Percentiles rank a stretch among this genome's conserved stretches.
phyloP scores from a whole-genome alignment of 2,113 vertebrate species.

The Meriones unguiculatus region DNA sequence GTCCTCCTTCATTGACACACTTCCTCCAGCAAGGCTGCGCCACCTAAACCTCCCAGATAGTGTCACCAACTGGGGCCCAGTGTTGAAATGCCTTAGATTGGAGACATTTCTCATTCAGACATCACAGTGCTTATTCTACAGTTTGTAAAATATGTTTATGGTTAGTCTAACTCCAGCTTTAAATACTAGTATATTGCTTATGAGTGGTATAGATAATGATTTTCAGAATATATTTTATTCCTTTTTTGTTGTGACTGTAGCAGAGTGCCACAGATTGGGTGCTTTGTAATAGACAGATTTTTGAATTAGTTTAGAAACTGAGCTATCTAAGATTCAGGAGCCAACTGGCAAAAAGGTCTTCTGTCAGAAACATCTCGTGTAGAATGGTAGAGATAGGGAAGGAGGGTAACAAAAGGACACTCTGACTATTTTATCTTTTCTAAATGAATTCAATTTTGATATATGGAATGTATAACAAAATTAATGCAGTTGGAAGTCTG shows the following conservation, averaged over 20 bases:
- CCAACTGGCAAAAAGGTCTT: neutral
- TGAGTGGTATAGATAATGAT: neutral
- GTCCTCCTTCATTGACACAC: neutral
- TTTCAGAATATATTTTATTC: neutral
- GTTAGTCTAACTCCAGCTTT: neutral
- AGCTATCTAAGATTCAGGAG: neutral
- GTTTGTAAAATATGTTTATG: neutral
- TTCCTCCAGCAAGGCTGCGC: neutral
- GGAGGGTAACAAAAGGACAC: neutral
- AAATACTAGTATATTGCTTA: constrained; percentile 23
- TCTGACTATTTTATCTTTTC: neutral
- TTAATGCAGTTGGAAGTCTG: neutral
- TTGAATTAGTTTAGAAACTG: neutral
- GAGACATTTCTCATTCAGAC: neutral
- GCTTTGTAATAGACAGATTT: neutral
- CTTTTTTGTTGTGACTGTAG: neutral
- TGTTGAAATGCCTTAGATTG: neutral
- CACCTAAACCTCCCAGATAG: neutral
- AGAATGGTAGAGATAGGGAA: neutral
- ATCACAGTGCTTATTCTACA: neutral
- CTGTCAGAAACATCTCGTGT: neutral
- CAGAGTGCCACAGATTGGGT: neutral
- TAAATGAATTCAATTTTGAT: neutral
- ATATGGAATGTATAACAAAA: neutral
- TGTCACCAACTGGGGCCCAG: neutral